These are phyloP conservation scores for Synergus japonicus DNA, from an alignment of 2,888 invertebrate species.

Conservation along the genomic window DNA sequence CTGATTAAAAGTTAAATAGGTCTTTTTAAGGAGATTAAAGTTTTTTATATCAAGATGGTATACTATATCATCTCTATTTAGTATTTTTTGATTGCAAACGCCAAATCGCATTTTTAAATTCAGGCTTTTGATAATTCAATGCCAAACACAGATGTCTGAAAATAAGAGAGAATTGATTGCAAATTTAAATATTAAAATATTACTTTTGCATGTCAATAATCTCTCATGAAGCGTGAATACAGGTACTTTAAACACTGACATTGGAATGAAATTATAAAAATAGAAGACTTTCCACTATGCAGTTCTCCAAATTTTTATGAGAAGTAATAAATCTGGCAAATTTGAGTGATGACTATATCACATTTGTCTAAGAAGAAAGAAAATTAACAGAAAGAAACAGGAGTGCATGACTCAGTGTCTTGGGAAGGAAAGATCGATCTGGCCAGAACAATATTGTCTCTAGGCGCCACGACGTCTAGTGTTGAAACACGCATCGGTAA, in stretches of 20 bases:
- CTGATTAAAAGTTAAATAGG: not conserved
- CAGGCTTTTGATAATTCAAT: no score
- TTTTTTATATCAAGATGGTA: not conserved
- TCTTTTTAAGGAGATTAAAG: not conserved
- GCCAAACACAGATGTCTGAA: not conserved
- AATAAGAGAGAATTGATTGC: not conserved
- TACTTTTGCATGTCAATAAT: not conserved
- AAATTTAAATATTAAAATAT: not conserved
- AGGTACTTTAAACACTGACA: slow-evolving; percentile 20
- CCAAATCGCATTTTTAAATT: no score
- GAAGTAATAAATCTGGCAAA: not conserved
- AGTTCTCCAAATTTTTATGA: not conserved
- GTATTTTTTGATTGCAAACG: not conserved
- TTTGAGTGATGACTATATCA: not conserved
- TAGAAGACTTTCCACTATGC: not conserved
- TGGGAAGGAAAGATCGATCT: slow-evolving; percentile 73
- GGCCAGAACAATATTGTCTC: slow-evolving; percentile 70
- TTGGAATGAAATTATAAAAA: not conserved
- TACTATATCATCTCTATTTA: not conserved
- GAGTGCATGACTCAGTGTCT: slow-evolving; percentile 71
- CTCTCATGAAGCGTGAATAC: not conserved
- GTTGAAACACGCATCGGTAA: slow-evolving; percentile 59
- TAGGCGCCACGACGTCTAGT: slow-evolving; percentile 76
- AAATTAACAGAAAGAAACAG: slow-evolving; percentile 51
- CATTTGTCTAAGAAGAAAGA: slow-evolving; percentile 4